These are phyloP conservation scores for Pipistrellus nathusii DNA, from an alignment of 2,797 vertebrate genomes.

Conservation along the genomic window DNA sequence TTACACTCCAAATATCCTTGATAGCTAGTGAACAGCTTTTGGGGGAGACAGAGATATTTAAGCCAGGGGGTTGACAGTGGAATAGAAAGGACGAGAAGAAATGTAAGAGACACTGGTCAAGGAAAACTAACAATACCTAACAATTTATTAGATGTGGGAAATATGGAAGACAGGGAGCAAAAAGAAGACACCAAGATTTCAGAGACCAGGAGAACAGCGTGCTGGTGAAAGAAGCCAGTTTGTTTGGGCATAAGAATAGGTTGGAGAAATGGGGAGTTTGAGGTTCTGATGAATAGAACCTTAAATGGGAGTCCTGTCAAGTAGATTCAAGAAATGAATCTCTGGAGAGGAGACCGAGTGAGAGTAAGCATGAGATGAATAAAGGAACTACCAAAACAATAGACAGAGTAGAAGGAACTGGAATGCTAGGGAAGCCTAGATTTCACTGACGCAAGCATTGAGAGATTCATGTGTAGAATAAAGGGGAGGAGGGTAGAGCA, in stretches of 20 bases:
- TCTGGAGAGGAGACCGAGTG: not conserved
- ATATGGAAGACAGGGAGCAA: not conserved
- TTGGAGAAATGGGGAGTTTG: not conserved
- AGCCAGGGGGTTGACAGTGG: not conserved
- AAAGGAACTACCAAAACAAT: not conserved
- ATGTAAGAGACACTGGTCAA: not conserved
- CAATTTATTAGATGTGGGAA: not conserved
- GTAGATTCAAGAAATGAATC: not conserved
- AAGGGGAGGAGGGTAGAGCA: not conserved
- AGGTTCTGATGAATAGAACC: not conserved
- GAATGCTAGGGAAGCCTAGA: not conserved
- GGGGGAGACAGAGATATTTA: not conserved
- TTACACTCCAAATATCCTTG: not conserved
- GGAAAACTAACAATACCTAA: not conserved
- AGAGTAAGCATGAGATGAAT: not conserved
- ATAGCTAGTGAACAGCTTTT: not conserved
- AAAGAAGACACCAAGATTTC: not conserved
- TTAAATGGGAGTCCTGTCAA: not conserved
- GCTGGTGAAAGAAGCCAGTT: not conserved
- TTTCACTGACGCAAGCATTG: not conserved
- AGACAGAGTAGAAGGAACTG: not conserved
- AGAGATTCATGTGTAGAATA: not conserved
- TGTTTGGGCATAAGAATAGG: not conserved
- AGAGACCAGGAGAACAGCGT: not conserved
- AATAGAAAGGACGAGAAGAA: not conserved